These are phyloP conservation scores for Chironomus tentans DNA, from an alignment of 2,888 invertebrate species.

Conservation along the genomic window DNA sequence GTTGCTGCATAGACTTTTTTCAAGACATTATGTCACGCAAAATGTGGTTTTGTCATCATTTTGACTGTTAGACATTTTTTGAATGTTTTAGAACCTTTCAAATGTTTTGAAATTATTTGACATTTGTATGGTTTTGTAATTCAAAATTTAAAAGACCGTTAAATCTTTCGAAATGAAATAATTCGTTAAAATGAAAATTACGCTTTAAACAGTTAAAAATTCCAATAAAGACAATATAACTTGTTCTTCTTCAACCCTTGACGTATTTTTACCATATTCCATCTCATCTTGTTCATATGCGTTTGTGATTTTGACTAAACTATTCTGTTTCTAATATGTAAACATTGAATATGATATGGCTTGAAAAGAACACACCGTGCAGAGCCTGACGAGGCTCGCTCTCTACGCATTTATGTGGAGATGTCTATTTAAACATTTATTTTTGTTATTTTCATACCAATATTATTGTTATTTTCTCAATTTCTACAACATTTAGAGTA, in stretches of 20 bases:
- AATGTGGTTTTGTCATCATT: too few relatives aligned
- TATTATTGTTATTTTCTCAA: background rate
- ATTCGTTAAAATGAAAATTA: too few relatives aligned
- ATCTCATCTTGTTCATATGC: background rate
- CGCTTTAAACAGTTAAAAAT: background rate
- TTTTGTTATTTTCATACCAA: background rate
- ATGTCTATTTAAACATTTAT: slow-evolving; percentile 18
- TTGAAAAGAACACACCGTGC: slow-evolving; percentile 1
- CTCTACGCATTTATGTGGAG: background rate
- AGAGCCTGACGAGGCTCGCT: background rate
- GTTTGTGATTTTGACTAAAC: background rate
- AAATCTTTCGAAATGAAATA: too few relatives aligned
- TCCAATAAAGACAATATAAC: background rate
- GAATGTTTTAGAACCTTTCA: too few relatives aligned
- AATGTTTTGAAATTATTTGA: too few relatives aligned
- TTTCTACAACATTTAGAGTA: background rate
- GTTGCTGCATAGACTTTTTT: background rate
- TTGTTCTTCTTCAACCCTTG: background rate
- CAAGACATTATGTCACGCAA: background rate
- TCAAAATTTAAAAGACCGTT: too few relatives aligned
- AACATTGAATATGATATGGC: slow-evolving; percentile 22
- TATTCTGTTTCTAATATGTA: background rate
- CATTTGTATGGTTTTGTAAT: too few relatives aligned
- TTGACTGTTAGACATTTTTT: too few relatives aligned
- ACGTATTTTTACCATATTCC: background rate